These are phyloP conservation scores for Notechis scutatus DNA, from an alignment of 2,113 vertebrate genomes.

Conservation along the genomic window DNA sequence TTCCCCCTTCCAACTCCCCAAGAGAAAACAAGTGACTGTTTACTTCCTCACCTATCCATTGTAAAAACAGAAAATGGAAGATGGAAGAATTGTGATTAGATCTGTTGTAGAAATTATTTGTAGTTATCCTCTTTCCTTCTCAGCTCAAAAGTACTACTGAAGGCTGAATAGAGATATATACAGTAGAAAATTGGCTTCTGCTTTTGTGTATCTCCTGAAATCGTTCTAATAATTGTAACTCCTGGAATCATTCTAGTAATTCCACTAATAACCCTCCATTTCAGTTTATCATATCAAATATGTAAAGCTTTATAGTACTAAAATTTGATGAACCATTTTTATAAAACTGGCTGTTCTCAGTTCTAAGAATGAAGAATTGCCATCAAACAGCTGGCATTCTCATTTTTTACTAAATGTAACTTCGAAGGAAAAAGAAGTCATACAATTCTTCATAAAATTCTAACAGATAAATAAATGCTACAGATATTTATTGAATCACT, in stretches of 20 bases:
- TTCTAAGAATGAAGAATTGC: constrained; percentile 56
- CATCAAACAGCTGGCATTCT: constrained; percentile 52
- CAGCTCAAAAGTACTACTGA: constrained; percentile 16
- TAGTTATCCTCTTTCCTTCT: not conserved
- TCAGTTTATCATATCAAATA: constrained; percentile 63
- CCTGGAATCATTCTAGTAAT: constrained; percentile 59
- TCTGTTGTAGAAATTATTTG: not conserved
- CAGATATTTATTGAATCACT: constrained; percentile 62
- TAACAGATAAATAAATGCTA: constrained; percentile 63
- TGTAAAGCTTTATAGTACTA: constrained; percentile 65
- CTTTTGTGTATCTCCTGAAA: constrained; percentile 65
- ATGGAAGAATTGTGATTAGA: not conserved
- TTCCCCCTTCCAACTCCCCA: not conserved
- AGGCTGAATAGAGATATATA: constrained; percentile 40
- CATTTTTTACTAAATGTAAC: constrained; percentile 57
- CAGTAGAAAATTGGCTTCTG: constrained; percentile 56
- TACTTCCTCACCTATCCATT: not conserved
- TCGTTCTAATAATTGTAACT: constrained; percentile 59
- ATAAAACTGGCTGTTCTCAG: constrained; percentile 44
- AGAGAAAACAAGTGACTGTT: not conserved
- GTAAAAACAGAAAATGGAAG: not conserved
- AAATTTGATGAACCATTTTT: constrained; percentile 60
- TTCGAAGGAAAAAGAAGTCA: constrained; percentile 62
- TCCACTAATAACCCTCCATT: constrained; percentile 54
- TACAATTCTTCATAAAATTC: constrained; percentile 71